Evolutionary conservation across 2,888 invertebrate species (phyloP), one percentile per base, ranked within the genome.

Genomic region (Drosophila merina): DNA sequence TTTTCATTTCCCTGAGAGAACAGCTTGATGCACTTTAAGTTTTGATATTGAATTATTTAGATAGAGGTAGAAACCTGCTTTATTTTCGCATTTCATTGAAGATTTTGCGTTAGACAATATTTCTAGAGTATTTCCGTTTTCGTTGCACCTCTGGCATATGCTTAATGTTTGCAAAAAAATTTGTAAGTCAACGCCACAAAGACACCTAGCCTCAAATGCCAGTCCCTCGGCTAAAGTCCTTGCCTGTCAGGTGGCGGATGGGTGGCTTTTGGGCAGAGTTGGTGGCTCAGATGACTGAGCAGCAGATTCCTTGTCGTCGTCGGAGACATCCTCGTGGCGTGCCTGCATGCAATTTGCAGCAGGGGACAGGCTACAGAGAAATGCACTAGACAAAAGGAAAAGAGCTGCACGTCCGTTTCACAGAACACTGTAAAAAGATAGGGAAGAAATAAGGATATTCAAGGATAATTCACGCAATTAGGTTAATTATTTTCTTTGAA

Each of bases 321-420:
- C 20, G 20, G 1, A 20, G 20, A 1, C 66, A 64, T 74, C 33
- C 58, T 59, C 26, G 38, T 69, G 55, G 76, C 76, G 76, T 76
- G 76, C 67, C 58, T 52, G 70, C 60, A 70, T 76, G 76, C 76
- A 76, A 76, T 76, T 76, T 67, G 67, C 59, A 66, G 67, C 59
- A 66, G 56, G 59, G 68, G 68, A 47, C 36, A 38, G 52, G 67
- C 45, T 30, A 57, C 57, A 59, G 58, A 72, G 57, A 72, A 59
- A 54, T 76, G 72, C 57, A 72, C 60, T 70, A 67, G 70, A 76
- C 54, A 76, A 76, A 67, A 75, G 67, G 67, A 67, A 71, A 56
- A 51, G 66, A 48, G 33, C 66, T 64, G 57, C 74, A 75, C 69
- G 68, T 68, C 73, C 74, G 74, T 57, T 52, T 62, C 56, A 56